A percentile compares a stretch with the other conserved stretches of the same genome.
Conservation (phyloP, 35 echinoderm and acorn worm genomes). For the Anneissia japonica region DNA sequence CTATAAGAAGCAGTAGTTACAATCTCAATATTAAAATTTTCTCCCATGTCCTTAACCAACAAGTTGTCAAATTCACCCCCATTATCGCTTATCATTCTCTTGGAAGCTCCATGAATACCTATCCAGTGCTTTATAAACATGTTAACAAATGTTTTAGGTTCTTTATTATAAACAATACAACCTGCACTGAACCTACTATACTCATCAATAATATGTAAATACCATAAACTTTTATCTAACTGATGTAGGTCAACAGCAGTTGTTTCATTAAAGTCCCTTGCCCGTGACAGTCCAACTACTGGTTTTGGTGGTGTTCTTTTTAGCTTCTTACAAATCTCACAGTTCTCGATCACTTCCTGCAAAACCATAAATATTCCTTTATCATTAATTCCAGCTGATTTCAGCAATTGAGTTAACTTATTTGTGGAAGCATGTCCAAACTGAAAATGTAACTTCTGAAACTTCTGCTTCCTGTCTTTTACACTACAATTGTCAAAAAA, state of each 20-base stretch:
- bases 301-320: neutral
- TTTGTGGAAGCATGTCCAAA: constrained; percentile 9
- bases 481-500: neutral
- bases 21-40: too few species aligned
- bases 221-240: neutral
- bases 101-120: neutral
- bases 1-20: neutral
- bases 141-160: neutral
- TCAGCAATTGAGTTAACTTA: constrained; percentile 19
- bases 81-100: too few species aligned
- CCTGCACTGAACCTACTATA: neutral
- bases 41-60: too few species aligned
- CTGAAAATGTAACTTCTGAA: constrained; percentile 19
- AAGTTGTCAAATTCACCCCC: too few species aligned
- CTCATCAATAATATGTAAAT: neutral
- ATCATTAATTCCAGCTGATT: neutral
- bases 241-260: neutral
- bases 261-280: neutral
- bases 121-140: neutral
- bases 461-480: neutral
- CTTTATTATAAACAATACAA: neutral
- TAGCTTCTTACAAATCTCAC: constrained; percentile 9
- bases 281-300: neutral
- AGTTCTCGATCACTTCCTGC: neutral
- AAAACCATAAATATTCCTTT: neutral